These are phyloP conservation scores for Stichodactyla helianthus DNA, from an alignment of 64 coral and sea anemone species.

Conservation along the genomic window DNA sequence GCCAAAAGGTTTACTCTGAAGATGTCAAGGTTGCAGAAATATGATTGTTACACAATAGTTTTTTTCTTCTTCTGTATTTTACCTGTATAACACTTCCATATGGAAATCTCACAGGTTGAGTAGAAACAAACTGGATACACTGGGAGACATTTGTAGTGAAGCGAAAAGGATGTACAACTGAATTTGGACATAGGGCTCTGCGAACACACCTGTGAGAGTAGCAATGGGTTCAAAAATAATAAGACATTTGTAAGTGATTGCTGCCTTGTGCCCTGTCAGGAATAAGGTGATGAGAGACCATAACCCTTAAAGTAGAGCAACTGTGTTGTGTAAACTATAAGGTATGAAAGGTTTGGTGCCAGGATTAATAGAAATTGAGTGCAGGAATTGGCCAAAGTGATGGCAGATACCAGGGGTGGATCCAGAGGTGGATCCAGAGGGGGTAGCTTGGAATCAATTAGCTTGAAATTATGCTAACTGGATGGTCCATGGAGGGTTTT, in stretches of 20 bases:
- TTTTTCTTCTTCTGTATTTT: background rate
- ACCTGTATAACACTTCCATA: conserved; percentile 43
- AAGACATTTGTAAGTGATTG: background rate
- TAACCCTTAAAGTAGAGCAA: background rate
- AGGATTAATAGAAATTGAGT: no score
- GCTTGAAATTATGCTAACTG: no score
- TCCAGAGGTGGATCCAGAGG: no score
- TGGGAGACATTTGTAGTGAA: conserved; percentile 42
- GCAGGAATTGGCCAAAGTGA: no score
- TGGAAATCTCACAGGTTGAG: conserved; percentile 51
- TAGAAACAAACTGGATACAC: conserved; percentile 60
- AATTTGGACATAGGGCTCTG: conserved; percentile 25
- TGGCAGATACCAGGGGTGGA: no score
- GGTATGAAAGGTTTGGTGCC: no score
- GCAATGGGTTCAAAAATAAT: background rate
- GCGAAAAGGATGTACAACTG: conserved; percentile 34
- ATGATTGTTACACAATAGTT: no score
- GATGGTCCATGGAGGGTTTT: no score
- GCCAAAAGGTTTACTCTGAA: no score
- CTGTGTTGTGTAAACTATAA: no score
- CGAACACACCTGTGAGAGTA: conserved; percentile 45
- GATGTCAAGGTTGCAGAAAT: no score
- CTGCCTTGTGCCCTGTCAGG: background rate
- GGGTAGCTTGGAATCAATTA: no score
- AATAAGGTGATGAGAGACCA: background rate